Conservation (phyloP, 2,888 invertebrate species). For the Chelonus formosanus region DNA sequence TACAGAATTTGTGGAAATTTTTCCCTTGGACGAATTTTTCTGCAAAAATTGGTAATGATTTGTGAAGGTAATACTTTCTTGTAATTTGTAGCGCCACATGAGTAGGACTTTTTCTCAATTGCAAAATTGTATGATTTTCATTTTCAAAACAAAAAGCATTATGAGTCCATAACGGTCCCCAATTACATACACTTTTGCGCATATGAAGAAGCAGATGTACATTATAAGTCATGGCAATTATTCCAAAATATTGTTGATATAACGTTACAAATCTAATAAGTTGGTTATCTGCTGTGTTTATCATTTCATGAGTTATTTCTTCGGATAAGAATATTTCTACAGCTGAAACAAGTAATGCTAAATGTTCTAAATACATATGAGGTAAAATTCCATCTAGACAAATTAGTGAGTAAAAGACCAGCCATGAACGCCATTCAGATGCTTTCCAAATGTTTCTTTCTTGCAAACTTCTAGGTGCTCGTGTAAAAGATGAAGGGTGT, state of each 20-base stretch:
- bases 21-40: neutral
- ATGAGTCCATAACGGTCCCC: too few species aligned
- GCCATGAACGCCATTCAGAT: conserved; percentile 37
- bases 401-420: conserved; percentile 28
- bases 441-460: conserved; percentile 32
- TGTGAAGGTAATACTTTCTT: conserved; percentile 17
- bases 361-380: conserved; percentile 35
- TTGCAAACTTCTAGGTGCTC: conserved; percentile 20
- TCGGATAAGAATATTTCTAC: conserved; percentile 2
- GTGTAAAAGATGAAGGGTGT: conserved; percentile 25
- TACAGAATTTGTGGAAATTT: neutral
- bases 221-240: conserved; percentile 19
- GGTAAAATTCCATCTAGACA: conserved; percentile 33
- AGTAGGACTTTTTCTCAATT: too few species aligned
- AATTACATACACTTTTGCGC: conserved; percentile 11
- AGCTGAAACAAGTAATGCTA: conserved; percentile 20
- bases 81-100: neutral
- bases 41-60: neutral
- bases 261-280: conserved; percentile 7
- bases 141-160: too few species aligned
- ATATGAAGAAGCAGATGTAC: conserved; percentile 21
- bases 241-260: conserved; percentile 24
- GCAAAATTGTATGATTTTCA: too few species aligned
- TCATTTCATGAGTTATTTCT: conserved; percentile 6
- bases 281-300: conserved; percentile 6